Evolutionary conservation across 2,797 vertebrate species (phyloP).

Genomic region (Cichlasoma orientale): DNA sequence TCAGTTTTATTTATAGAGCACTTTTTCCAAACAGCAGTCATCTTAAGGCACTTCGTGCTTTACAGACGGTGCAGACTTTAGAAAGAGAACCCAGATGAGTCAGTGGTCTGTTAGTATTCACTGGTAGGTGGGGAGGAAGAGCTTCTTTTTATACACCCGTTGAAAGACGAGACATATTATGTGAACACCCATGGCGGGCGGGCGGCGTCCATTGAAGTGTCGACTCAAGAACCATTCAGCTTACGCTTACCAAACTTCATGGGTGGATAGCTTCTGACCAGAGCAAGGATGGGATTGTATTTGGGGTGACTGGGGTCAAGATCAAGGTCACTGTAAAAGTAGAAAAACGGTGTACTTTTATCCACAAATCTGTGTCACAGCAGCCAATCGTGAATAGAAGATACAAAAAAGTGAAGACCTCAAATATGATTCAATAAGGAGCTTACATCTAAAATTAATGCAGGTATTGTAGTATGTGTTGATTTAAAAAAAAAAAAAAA

Average conservation of each 20-base stretch:
- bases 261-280: too few relatives aligned
- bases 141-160: too few relatives aligned
- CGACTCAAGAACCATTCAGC: too few relatives aligned
- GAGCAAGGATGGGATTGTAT: too few relatives aligned
- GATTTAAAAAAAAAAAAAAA: background rate
- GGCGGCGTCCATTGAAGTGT: too few relatives aligned
- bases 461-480: background rate
- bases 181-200: too few relatives aligned
- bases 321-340: too few relatives aligned
- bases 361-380: background rate
- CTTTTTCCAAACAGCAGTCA: background rate
- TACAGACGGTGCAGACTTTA: background rate
- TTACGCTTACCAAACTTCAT: too few relatives aligned
- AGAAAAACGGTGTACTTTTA: fast-evolving
- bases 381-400: background rate
- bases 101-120: background rate
- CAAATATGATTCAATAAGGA: background rate
- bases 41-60: background rate
- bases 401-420: background rate
- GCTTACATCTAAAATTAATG: too few relatives aligned
- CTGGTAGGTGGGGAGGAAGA: background rate
- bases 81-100: background rate
- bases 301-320: too few relatives aligned
- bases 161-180: too few relatives aligned
- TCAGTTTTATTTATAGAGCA: background rate